These are phyloP conservation scores for Ctenopoma kingsleyae DNA, from an alignment of 2,797 vertebrate genomes.

Conservation along the genomic window DNA sequence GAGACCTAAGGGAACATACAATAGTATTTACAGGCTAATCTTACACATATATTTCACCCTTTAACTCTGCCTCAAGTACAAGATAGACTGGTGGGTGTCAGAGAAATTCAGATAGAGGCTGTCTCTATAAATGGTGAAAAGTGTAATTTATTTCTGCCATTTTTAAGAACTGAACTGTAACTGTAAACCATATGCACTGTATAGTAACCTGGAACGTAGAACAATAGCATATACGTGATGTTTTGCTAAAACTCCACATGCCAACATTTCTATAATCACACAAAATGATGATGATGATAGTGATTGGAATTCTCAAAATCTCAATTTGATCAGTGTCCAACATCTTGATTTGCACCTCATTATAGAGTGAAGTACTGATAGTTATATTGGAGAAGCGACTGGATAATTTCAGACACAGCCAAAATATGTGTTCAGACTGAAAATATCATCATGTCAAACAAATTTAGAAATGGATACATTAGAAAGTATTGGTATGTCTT, in stretches of 20 bases:
- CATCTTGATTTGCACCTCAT: too few species aligned
- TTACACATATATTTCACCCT: constrained; percentile 14
- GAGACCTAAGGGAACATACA: constrained; percentile 28
- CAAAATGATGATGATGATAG: too few species aligned
- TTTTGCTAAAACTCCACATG: background rate
- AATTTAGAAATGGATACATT: background rate
- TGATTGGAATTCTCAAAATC: too few species aligned
- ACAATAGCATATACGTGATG: background rate
- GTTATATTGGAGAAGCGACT: too few species aligned
- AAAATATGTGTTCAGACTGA: too few species aligned
- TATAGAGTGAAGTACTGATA: too few species aligned
- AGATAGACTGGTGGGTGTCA: background rate
- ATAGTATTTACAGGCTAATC: constrained; percentile 50
- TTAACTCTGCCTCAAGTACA: background rate
- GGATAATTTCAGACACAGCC: too few species aligned
- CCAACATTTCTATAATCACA: background rate
- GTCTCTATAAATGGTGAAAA: background rate
- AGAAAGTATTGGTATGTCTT: background rate
- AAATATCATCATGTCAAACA: too few species aligned
- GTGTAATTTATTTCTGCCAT: background rate
- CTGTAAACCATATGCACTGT: too few species aligned
- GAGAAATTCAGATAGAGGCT: too few species aligned
- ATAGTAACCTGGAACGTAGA: background rate
- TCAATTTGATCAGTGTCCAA: too few species aligned
- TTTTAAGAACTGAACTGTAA: background rate